Conservation (phyloP, 2,113 vertebrate species). For the Desmodus rotundus region DNA sequence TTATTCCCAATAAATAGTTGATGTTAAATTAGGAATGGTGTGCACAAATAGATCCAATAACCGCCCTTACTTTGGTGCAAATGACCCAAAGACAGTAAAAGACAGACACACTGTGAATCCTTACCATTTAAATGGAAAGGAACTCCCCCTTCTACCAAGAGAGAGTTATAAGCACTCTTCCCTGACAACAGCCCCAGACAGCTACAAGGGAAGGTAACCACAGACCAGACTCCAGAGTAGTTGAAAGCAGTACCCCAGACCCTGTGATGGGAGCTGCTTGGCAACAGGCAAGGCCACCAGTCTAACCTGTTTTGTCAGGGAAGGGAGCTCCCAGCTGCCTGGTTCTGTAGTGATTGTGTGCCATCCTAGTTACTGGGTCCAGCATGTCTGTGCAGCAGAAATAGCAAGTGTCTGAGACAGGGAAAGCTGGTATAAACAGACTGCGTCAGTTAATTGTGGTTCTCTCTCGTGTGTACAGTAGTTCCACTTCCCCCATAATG, state of each 20-base stretch:
- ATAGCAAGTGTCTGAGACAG: slow-evolving; percentile 35
- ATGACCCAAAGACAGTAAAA: neutral
- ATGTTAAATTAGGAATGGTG: neutral
- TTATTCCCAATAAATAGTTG: neutral
- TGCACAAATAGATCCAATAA: neutral
- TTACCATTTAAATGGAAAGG: slow-evolving; percentile 7
- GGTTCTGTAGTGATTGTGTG: slow-evolving; percentile 32
- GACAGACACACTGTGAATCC: neutral
- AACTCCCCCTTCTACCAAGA: neutral
- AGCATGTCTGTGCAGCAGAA: slow-evolving; percentile 29
- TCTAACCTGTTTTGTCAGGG: slow-evolving; percentile 49
- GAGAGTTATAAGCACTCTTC: neutral
- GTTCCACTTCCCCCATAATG: slow-evolving; percentile 57
- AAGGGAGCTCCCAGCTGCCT: slow-evolving; percentile 4
- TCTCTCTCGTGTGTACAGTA: slow-evolving; percentile 26
- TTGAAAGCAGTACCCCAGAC: slow-evolving; percentile 7
- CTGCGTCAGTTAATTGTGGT: slow-evolving; percentile 41
- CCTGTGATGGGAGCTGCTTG: neutral
- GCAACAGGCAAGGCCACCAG: neutral
- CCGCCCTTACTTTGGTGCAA: neutral
- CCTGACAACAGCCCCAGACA: neutral
- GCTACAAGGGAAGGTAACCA: neutral
- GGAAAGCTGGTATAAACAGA: slow-evolving; percentile 41
- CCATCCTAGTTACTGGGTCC: slow-evolving; percentile 13
- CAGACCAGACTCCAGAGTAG: neutral